A percentile compares a stretch with the other conserved stretches of the same genome.
Conservation (phyloP, 1,140 invertebrate species). For the Agrypnia vestita region DNA sequence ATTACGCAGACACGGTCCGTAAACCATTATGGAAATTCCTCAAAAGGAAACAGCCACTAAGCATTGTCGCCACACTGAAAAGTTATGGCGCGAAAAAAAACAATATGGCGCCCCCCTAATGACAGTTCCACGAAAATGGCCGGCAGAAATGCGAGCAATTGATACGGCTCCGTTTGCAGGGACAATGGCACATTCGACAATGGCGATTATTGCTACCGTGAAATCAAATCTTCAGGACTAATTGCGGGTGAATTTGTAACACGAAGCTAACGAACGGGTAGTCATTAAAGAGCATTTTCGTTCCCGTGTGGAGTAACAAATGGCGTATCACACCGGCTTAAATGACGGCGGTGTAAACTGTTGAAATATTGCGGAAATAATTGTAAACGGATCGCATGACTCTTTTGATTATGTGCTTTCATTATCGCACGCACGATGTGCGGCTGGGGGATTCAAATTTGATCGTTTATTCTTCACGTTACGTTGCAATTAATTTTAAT, state of each 20-base stretch:
- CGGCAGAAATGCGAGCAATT: constrained; percentile 33
- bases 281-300: constrained; percentile 35
- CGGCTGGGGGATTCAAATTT: too few relatives aligned
- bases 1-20: background rate
- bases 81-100: constrained; percentile 39
- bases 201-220: constrained; percentile 29
- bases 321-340: background rate
- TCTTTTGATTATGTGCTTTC: constrained; percentile 1
- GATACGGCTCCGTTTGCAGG: constrained; percentile 27
- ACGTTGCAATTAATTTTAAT: too few relatives aligned
- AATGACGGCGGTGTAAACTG: background rate
- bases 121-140: constrained; percentile 27
- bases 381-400: constrained; percentile 1
- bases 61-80: constrained; percentile 26
- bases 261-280: constrained; percentile 36
- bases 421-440: too few relatives aligned
- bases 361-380: constrained; percentile 17
- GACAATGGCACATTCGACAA: constrained; percentile 39
- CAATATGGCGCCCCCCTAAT: constrained; percentile 29
- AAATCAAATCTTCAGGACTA: constrained; percentile 47
- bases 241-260: constrained; percentile 47
- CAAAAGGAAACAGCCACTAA: constrained; percentile 15
- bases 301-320: constrained; percentile 18
- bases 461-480: too few relatives aligned
- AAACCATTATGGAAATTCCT: constrained; percentile 33